Percentiles rank a stretch among this genome's conserved stretches.
Conservation (phyloP, 2,113 vertebrate species). For the Amazona vittata region DNA sequence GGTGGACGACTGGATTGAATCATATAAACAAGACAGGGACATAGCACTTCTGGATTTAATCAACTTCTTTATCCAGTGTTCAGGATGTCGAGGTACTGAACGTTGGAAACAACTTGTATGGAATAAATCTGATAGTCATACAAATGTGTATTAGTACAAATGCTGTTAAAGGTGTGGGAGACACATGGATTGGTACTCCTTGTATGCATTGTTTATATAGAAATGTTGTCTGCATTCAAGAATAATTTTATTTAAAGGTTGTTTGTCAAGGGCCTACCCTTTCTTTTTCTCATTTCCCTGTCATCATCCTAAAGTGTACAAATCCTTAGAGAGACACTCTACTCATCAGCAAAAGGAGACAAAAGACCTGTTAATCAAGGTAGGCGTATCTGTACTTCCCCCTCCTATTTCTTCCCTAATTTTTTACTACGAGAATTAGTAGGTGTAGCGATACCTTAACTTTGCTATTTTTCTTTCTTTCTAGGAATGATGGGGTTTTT, state of each 20-base stretch:
- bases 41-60: slow-evolving; percentile 97
- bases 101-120: slow-evolving; percentile 50
- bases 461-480: not conserved
- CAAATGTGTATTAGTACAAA: not conserved
- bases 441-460: not conserved
- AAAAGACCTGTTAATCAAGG: slow-evolving; percentile 8
- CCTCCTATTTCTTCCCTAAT: not conserved
- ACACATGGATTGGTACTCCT: not conserved
- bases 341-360: not conserved
- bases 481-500: not conserved
- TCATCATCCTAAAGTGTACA: not conserved
- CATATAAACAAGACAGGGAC: slow-evolving; percentile 98
- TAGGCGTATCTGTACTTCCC: not conserved
- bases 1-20: slow-evolving; percentile 99
- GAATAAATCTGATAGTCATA: slow-evolving; percentile 26
- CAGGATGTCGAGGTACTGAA: slow-evolving; percentile 95
- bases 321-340: not conserved
- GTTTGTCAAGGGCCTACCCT: not conserved
- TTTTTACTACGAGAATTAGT: not conserved
- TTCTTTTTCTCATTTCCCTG: not conserved
- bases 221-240: not conserved
- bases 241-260: slow-evolving; percentile 1
- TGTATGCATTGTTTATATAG: not conserved
- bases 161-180: slow-evolving; percentile 5
- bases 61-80: slow-evolving; percentile 99